A percentile compares a stretch with the other conserved stretches of the same genome.
These are phyloP conservation scores for Frankliniella fusca DNA, from an alignment of 2,888 invertebrate genomes.

Conservation along the genomic window DNA sequence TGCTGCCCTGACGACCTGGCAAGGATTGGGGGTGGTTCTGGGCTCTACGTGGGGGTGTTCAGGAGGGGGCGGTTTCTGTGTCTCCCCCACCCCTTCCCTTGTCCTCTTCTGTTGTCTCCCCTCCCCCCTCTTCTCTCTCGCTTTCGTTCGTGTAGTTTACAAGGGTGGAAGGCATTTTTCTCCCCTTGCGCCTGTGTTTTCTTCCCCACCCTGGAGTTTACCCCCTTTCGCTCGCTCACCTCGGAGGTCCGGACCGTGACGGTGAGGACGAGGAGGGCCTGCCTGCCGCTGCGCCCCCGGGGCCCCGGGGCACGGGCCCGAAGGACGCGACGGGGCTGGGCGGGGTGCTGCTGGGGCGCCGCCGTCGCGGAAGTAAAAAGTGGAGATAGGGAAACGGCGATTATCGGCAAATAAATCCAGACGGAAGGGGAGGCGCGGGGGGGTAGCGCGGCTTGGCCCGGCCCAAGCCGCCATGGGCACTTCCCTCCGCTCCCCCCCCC, in stretches of 20 bases:
- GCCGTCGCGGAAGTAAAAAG: neutral
- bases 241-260: neutral
- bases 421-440: neutral
- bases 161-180: slow-evolving; percentile 2
- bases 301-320: neutral
- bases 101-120: neutral
- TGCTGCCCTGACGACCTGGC: slow-evolving; percentile 20
- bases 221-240: neutral
- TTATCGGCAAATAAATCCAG: slow-evolving; percentile 21
- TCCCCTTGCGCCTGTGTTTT: neutral
- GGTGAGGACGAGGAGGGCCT: neutral
- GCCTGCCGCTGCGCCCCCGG: neutral
- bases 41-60: neutral
- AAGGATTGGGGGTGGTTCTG: neutral
- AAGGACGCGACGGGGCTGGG: neutral
- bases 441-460: too few species aligned
- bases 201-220: neutral
- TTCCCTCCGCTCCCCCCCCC: neutral
- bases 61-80: neutral
- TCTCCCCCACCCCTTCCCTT: neutral
- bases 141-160: neutral
- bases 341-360: neutral
- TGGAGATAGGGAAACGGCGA: slow-evolving; percentile 16
- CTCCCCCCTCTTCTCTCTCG: neutral
- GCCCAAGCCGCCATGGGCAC: neutral